Evolutionary conservation across 2,113 vertebrate species (phyloP), one percentile per base, ranked within the genome.

Genomic region (Cheilinus undulatus): DNA sequence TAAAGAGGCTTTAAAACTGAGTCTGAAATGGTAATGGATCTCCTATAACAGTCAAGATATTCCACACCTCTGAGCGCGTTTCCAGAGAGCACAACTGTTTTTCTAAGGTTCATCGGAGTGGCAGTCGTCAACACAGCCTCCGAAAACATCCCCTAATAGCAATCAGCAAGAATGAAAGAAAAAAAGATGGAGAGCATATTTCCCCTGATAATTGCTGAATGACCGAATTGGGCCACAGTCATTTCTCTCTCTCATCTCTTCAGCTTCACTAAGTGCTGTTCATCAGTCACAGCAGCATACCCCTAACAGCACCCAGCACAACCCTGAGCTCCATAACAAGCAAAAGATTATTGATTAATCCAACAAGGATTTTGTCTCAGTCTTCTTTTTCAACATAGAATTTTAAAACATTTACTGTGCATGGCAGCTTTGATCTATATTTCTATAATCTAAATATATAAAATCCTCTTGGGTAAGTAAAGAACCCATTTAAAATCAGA

Each of bases 211-310:
- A 57, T 4, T 20, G 36, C 56, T 27, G 40, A 71, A 75, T 71
- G 51, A 75, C 53, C 60, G 42, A 69, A 63, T 1, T 61, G 62
- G 54, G 53, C 56, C 57, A 59, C 22, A 27, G 52, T 48, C 48
- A 69, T 76, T 54, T 72, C 60, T 60, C 46, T 53, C 62, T 36
- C n/a, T n/a, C n/a, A n/a, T n/a, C n/a, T n/a, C n/a, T n/a, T n/a
- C n/a, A n/a, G n/a, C n/a, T n/a, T n/a, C n/a, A n/a, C n/a, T n/a
- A n/a, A n/a, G n/a, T n/a, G n/a, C n/a, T n/a, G n/a, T n/a, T n/a
- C n/a, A n/a, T n/a, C n/a, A n/a, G n/a, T n/a, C n/a, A n/a, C n/a
- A n/a, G n/a, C n/a, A n/a, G 32, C 38, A 6, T 19, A 17, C 36
- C 17, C 22, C 17, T 5, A 23, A 42, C 40, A 60, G 40, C 24